Base-by-base conservation (phyloP, 53 echinoderm and acorn worm genomes). In the Antedon mediterranea region DNA sequence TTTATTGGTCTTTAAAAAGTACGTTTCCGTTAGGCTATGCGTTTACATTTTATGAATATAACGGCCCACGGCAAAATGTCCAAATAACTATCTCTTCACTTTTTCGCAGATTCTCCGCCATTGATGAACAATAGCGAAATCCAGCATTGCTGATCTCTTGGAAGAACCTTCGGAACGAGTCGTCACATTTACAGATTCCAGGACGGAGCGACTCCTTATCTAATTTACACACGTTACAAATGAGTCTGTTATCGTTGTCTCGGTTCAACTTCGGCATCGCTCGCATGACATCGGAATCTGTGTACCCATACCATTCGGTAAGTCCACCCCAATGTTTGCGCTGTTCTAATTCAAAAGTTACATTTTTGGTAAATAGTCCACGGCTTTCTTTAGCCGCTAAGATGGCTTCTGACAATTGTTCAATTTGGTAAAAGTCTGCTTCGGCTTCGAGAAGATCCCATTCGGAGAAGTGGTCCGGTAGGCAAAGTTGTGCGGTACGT, bases 391-490 rank as follows among this genome's bases (percentile, higher is more conserved):
- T 78, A 29, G 57, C 29, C 2, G 31, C 26, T 57, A 27, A 75
- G 0, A 84, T 73, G 11, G 79, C 79, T 32, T 79, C 71, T n/a
- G 34, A 42, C n/a, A 85, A 43, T 31, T 80, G 80, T 0, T 42
- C 28, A 27, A 85, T 80, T 32, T 78, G 44, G 41, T 77, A 85
- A 75, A 85, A 85, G 6, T 85, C 85, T 0, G 85, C 85, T 33
- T 85, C 85, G 20, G 80, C 74, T 11, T 71, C 76, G 29, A 85
- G 72, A 23, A 80, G 76, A 37, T 85, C 85, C 76, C 80, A 76
- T 33, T 85, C 85, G n/a, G 76, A 76, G 37, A 85, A 85, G 76
- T 77, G 80, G 13, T 81, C 73, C 7, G 85, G 85, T 28, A 85
- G 77, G 78, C 75, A 74, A 11, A 85, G 81, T 32, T 43, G 71